Evolutionary conservation across 2,888 invertebrate genomes (phyloP).

Genomic region (Nebria salina): DNA sequence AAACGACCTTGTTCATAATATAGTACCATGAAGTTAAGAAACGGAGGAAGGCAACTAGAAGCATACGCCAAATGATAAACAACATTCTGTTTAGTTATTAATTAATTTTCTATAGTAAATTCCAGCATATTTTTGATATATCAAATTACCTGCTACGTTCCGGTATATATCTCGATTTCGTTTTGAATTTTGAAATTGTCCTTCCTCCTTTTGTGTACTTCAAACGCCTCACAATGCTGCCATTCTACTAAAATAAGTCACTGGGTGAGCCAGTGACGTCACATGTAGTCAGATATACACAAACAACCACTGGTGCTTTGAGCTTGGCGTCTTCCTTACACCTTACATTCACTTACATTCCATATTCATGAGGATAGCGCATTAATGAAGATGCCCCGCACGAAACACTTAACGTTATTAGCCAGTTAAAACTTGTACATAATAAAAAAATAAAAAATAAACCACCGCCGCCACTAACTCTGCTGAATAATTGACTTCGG

Average conservation of each 20-base stretch:
- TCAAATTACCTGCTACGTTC: background rate
- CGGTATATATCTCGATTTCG: too few species aligned
- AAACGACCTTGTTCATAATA: slow-evolving; percentile 21
- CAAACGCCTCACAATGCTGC: too few species aligned
- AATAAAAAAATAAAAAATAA: slow-evolving; percentile 8
- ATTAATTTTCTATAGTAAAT: background rate
- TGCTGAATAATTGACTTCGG: slow-evolving; percentile 15
- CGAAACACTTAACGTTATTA: slow-evolving; percentile 42
- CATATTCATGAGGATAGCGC: slow-evolving; percentile 44
- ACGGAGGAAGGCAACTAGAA: background rate
- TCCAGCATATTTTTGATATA: background rate
- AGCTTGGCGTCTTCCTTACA: background rate
- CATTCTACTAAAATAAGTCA: too few species aligned
- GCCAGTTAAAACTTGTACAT: slow-evolving; percentile 39
- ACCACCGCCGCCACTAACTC: background rate
- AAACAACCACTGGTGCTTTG: background rate
- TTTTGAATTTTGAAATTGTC: too few species aligned
- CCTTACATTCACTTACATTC: slow-evolving; percentile 39
- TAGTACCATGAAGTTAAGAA: slow-evolving; percentile 3
- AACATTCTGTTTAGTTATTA: background rate
- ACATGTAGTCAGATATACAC: slow-evolving; percentile 3
- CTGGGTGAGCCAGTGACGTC: too few species aligned
- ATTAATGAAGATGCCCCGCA: slow-evolving; percentile 34
- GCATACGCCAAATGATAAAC: background rate
- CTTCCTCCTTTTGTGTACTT: too few species aligned